These are phyloP conservation scores for Falco columbarius DNA, from an alignment of 2,797 vertebrate genomes.

Conservation along the genomic window DNA sequence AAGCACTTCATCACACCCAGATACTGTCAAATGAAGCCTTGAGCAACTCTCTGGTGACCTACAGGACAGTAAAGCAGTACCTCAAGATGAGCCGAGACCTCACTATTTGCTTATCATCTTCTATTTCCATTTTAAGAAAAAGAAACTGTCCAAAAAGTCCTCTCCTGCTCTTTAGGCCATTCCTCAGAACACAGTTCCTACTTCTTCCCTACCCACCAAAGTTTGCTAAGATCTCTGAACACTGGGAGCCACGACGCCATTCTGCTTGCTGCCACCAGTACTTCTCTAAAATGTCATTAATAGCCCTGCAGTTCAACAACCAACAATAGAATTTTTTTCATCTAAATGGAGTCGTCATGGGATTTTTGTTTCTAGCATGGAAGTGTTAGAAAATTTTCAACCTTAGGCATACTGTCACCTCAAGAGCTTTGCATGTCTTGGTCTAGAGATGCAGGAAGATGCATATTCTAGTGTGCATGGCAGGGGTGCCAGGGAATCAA, in stretches of 20 bases:
- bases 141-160: neutral
- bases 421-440: neutral
- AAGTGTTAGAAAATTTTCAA: neutral
- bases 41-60: neutral
- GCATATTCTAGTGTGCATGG: fast-evolving
- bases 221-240: neutral
- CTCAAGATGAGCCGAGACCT: neutral
- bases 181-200: neutral
- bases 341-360: neutral
- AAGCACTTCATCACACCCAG: neutral
- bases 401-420: neutral
- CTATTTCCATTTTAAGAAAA: neutral
- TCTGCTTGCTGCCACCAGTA: neutral
- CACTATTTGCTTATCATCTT: neutral
- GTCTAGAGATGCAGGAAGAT: neutral
- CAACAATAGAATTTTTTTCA: neutral
- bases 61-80: neutral
- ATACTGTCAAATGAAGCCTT: neutral
- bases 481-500: neutral
- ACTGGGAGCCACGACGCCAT: neutral
- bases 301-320: neutral
- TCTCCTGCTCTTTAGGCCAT: neutral
- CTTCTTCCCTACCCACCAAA: neutral
- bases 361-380: neutral
- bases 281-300: neutral